Base-by-base conservation (phyloP, 2,888 invertebrate species). In the Pogonocherus hispidulus region DNA sequence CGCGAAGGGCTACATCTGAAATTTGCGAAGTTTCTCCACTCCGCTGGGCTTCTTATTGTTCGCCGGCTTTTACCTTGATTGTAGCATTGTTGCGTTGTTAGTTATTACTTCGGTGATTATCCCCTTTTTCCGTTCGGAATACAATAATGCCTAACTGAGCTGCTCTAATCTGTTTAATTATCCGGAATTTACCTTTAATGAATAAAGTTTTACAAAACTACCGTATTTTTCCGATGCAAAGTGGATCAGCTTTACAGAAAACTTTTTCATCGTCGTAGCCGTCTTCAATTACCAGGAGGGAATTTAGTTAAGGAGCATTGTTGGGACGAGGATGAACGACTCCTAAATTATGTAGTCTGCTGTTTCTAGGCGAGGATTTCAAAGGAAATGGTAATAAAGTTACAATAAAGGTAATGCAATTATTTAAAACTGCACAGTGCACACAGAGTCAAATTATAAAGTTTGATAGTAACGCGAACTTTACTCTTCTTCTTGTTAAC, bases 51-150 rank as follows among this genome's bases (percentile, higher is more conserved):
- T 54, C 63, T 51, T 46, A 63, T 63, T 63, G 63, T 63, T 32
- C 63, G 63, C 63, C 59, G 32, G 59, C 59, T 66, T 66, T 66
- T 73, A 70, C 73, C 79, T 81, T 82, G 81, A 82, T 82, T 82
- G 80, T 80, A 76, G 77, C 79, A 81, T 81, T 82, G 81, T 82
- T 79, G 74, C 75, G 74, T 75, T 76, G 77, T 79, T 76, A 77
- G 78, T 77, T 79, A 79, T 79, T 78, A 74, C 78, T 71, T 73
- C 62, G 67, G 69, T 66, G 76, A 75, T 76, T 76, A 74, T 68
- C 67, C 65, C 64, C 64, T 56, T 70, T 75, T 74, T 68, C 65
- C 67, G 62, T 72, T 72, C 59, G 69, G 62, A 72, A 73, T 69
- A 76, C 76, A 76, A 75, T 75, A 71, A 73, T 67, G 75, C 74